These are phyloP conservation scores for Conomelus anceps DNA, from an alignment of 2,888 invertebrate species.

Conservation along the genomic window DNA sequence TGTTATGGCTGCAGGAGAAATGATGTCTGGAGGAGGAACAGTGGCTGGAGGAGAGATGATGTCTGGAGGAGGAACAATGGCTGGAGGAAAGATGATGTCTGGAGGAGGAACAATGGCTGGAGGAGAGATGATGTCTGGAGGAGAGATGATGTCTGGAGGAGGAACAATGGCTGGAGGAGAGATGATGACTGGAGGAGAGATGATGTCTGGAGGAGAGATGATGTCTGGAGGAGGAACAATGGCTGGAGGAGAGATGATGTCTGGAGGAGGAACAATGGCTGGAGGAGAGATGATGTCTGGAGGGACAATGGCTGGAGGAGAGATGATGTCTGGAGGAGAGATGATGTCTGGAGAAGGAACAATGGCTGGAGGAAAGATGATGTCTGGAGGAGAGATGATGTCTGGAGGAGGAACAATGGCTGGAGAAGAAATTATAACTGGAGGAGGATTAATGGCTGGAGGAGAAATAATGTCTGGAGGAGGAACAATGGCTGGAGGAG, in stretches of 20 bases:
- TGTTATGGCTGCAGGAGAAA: no score
- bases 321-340: background rate
- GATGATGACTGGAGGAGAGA: background rate
- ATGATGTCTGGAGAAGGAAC: background rate
- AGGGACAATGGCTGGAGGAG: background rate
- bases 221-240: background rate
- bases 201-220: background rate
- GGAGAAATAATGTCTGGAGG: background rate
- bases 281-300: no score
- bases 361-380: no score
- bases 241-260: background rate
- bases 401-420: background rate
- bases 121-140: background rate
- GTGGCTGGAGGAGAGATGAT: background rate
- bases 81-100: background rate
- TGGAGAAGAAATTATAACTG: no score
- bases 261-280: background rate
- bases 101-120: background rate
- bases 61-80: background rate
- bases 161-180: no score
- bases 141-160: background rate
- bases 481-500: background rate
- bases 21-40: background rate
- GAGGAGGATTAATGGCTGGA: background rate
- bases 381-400: no score